A percentile compares a stretch with the other conserved stretches of the same genome.
Evolutionary conservation across 1,140 invertebrate genomes (phyloP).

Genomic region (Trichogramma pretiosum): DNA sequence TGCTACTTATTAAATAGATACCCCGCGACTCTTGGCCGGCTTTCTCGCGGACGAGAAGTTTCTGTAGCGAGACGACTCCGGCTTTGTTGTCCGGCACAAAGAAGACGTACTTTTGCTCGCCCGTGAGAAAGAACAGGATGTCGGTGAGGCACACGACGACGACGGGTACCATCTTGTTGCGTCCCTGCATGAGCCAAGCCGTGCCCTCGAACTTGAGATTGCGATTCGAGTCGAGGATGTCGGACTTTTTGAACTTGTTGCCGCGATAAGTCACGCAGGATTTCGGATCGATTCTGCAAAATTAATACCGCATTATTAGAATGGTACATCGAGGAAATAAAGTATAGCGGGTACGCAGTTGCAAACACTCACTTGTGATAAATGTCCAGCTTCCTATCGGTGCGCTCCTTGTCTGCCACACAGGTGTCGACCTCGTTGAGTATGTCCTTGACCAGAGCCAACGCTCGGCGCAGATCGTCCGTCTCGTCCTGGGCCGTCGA

Average conservation of each 20-base stretch:
- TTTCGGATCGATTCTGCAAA: constrained; percentile 75
- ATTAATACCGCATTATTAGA: background rate
- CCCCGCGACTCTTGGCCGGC: constrained; percentile 79
- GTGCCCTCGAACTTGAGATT: constrained; percentile 80
- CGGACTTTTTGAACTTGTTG: constrained; percentile 89
- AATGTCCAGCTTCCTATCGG: constrained; percentile 83
- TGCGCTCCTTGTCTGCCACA: constrained; percentile 83
- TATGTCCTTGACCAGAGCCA: constrained; percentile 76
- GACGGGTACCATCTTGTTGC: constrained; percentile 73
- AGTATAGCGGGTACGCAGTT: background rate
- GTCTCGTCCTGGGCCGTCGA: constrained; percentile 54
- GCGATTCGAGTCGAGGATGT: constrained; percentile 73
- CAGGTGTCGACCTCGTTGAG: constrained; percentile 81
- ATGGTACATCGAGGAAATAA: too few species aligned
- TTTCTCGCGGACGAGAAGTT: constrained; percentile 84
- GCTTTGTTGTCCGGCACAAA: constrained; percentile 85
- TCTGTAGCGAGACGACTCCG: constrained; percentile 82
- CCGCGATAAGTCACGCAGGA: constrained; percentile 75
- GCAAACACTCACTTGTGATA: constrained; percentile 57
- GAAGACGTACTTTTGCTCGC: constrained; percentile 71
- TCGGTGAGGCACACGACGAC: constrained; percentile 84
- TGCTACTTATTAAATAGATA: constrained; percentile 82
- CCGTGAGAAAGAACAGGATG: constrained; percentile 80
- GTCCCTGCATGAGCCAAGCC: constrained; percentile 73
- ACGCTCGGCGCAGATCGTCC: constrained; percentile 62